Conservation (phyloP, 2,113 vertebrate genomes). For the Microtus pennsylvanicus region DNA sequence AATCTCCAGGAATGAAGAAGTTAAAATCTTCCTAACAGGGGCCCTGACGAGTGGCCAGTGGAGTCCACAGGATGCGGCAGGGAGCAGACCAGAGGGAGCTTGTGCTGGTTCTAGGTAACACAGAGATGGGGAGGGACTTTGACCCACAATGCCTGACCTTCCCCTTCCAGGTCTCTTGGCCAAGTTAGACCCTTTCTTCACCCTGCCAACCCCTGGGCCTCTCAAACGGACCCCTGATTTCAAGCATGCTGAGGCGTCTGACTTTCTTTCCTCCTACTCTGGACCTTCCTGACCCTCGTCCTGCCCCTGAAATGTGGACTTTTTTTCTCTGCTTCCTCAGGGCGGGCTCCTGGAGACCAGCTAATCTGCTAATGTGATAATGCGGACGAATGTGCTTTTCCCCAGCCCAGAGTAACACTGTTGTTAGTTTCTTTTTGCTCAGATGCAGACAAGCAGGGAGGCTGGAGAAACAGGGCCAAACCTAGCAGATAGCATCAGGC, state of each 20-base stretch:
- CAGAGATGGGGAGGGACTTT: background rate
- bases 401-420: background rate
- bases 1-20: constrained; percentile 69
- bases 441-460: constrained; percentile 45
- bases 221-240: background rate
- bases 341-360: constrained; percentile 26
- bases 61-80: background rate
- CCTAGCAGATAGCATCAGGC: constrained; percentile 54
- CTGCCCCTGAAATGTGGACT: background rate
- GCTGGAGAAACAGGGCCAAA: constrained; percentile 31
- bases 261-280: background rate
- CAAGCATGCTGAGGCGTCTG: background rate
- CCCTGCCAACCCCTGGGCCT: background rate
- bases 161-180: background rate
- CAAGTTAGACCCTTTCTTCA: background rate
- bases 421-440: constrained; percentile 57
- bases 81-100: background rate
- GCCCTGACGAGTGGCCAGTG: background rate
- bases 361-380: constrained; percentile 75
- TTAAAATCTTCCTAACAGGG: background rate
- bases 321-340: constrained; percentile 29
- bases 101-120: background rate
- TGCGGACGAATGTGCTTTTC: constrained; percentile 5
- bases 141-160: background rate
- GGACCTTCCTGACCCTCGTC: constrained; percentile 9